Evolutionary conservation across 2,113 vertebrate genomes (phyloP), one percentile per base, ranked within the genome.

Genomic region (Myotis yumanensis): DNA sequence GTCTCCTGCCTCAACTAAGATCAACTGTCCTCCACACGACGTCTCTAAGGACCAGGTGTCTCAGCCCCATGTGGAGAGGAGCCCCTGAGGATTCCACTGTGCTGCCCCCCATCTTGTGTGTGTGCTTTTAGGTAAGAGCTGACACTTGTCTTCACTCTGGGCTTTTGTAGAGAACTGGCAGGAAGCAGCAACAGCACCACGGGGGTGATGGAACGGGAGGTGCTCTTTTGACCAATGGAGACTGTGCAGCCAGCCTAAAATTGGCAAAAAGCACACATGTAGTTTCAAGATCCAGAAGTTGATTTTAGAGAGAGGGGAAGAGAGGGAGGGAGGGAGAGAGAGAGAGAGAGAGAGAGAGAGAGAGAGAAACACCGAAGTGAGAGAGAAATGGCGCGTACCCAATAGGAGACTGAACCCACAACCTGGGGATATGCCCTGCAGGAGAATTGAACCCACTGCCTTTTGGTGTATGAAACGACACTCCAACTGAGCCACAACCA

Each of bases 121-220:
- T 0, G 5, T 4, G 15, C n/a, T 48, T 7, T 0, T 11, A 43
- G 12, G 12, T 9, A 40, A 37, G 30, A 20, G 25, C 8, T 8
- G 20, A 3, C 4, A 2, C 40, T 32, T 5, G 59, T 66, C 20
- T 46, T 2, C 57, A 66, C n/a, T n/a, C 22, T 8, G 1, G 32
- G 9, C 46, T 75, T 71, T 81, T 18, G 1, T 0, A 62, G 69
- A 43, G 5, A n/a, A 20, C 5, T 32, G 15, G 18, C 77, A 46
- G 43, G 72, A 69, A 88, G 40, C 52, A 30, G 35, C 1, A 11
- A 2, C 0, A 43, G 1, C n/a, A 2, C 28, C 40, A 1, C 0
- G 37, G 28, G 12, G 18, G 11, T 10, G 11, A 3, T 15, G 25
- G 46, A 8, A 4, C 2, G 8, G 0, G 16, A n/a, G 9, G 5